Percentiles rank a stretch among this genome's conserved stretches.
phyloP scores from a whole-genome alignment of 1,140 invertebrate genomes.

The Drosophila kikkawai region DNA sequence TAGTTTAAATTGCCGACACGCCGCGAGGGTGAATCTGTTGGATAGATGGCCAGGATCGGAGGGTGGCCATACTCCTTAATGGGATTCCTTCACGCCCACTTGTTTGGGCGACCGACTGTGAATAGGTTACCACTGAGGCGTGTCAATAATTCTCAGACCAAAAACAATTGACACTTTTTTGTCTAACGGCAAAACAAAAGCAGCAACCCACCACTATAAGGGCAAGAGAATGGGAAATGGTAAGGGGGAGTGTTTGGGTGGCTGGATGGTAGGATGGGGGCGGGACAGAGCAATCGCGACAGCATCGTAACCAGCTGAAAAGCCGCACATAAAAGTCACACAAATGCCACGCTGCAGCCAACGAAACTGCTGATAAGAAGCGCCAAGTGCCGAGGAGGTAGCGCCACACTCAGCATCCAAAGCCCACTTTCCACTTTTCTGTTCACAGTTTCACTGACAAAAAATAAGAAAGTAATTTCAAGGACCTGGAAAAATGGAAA shows the following conservation, averaged over 20 bases:
- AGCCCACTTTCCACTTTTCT: slow-evolving; percentile 14
- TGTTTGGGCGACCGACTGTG: slow-evolving; percentile 80
- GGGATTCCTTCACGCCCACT: slow-evolving; percentile 84
- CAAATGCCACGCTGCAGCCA: slow-evolving; percentile 79
- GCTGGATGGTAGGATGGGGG: slow-evolving; percentile 6
- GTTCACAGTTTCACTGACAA: slow-evolving; percentile 14
- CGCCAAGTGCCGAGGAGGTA: slow-evolving; percentile 46
- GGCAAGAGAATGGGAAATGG: not conserved
- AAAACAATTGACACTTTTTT: slow-evolving; percentile 73
- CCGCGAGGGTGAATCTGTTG: slow-evolving; percentile 41
- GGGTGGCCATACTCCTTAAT: slow-evolving; percentile 63
- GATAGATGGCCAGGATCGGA: slow-evolving; percentile 17
- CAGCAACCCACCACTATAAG: slow-evolving; percentile 31
- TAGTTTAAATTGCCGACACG: slow-evolving; percentile 81
- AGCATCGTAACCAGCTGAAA: slow-evolving; percentile 77
- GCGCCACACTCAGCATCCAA: not conserved
- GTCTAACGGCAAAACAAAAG: slow-evolving; percentile 63
- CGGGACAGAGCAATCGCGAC: slow-evolving; percentile 56
- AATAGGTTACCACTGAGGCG: slow-evolving; percentile 65
- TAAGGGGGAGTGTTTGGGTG: not conserved
- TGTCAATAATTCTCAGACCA: slow-evolving; percentile 49
- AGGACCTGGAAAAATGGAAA: not conserved
- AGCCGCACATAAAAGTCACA: slow-evolving; percentile 80
- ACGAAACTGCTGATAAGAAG: slow-evolving; percentile 78
- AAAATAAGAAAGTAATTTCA: not conserved